Percentiles rank a stretch among this genome's conserved stretches.
Evolutionary conservation across 2,888 invertebrate genomes (phyloP).

Genomic region (Blastobasis adustella): DNA sequence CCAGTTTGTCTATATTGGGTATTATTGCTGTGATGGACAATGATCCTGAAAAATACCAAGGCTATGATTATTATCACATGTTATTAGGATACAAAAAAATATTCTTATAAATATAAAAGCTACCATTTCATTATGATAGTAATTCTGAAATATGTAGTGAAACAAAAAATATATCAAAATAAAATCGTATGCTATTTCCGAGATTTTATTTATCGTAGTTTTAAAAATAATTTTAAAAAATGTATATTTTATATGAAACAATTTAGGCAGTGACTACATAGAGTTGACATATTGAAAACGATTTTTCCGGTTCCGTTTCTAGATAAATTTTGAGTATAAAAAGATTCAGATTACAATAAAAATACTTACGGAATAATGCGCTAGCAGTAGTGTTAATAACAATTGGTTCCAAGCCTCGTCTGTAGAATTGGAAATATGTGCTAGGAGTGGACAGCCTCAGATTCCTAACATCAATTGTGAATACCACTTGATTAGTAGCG

Average conservation of each 20-base stretch:
- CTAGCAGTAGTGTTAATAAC: neutral
- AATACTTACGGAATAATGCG: neutral
- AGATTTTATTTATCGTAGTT: neutral
- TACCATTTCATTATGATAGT: too few species aligned
- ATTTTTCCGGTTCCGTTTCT: too few species aligned
- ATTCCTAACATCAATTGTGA: neutral
- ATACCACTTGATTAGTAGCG: slow-evolving; percentile 4
- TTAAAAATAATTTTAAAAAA: neutral
- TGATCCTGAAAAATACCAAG: neutral
- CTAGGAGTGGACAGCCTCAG: neutral
- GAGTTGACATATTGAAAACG: too few species aligned
- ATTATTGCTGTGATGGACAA: slow-evolving; percentile 7
- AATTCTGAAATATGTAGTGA: too few species aligned
- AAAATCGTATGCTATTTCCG: too few species aligned
- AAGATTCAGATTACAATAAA: neutral
- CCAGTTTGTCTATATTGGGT: slow-evolving; percentile 11
- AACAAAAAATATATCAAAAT: too few species aligned
- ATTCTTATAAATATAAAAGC: too few species aligned
- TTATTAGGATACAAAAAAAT: too few species aligned
- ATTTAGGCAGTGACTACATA: too few species aligned
- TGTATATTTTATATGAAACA: neutral
- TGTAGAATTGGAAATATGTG: slow-evolving; percentile 5
- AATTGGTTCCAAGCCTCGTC: slow-evolving; percentile 4
- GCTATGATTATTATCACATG: too few species aligned
- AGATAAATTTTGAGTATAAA: too few species aligned